Percentiles rank a stretch among this genome's conserved stretches.
phyloP scores from a whole-genome alignment of 2,113 vertebrate species.

The Malurus alboscapulatus region DNA sequence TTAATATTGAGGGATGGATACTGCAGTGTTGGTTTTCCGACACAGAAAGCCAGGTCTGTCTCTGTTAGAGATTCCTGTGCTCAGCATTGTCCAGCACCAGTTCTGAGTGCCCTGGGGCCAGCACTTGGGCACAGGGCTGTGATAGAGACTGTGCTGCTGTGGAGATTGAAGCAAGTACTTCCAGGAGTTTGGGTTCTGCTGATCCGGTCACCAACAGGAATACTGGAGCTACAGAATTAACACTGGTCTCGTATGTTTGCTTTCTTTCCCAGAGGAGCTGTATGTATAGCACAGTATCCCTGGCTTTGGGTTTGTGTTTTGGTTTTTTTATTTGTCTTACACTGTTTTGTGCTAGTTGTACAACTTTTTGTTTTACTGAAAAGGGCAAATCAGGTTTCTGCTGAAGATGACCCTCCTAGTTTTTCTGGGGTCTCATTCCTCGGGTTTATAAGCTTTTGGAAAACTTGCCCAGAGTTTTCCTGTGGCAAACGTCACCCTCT shows the following conservation, averaged over 20 bases:
- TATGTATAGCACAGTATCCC: fast-evolving
- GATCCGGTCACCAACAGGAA: neutral
- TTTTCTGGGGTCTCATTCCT: neutral
- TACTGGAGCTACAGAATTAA: neutral
- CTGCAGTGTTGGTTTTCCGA: neutral
- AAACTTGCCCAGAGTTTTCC: neutral
- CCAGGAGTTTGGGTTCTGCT: neutral
- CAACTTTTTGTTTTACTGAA: neutral
- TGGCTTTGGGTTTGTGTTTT: neutral
- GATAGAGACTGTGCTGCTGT: fast-evolving
- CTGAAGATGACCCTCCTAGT: neutral
- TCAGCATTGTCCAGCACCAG: neutral
- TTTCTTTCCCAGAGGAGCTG: neutral
- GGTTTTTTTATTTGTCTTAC: neutral
- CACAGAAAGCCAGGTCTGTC: neutral
- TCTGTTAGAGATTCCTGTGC: neutral
- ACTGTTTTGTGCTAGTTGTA: neutral
- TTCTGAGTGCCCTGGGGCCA: neutral
- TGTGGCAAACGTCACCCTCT: fast-evolving
- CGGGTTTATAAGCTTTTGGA: neutral
- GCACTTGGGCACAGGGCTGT: fast-evolving
- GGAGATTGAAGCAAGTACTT: neutral
- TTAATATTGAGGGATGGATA: neutral
- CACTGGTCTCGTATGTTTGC: neutral
- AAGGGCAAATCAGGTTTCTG: neutral